Evolutionary conservation across 2,113 vertebrate genomes (phyloP), one percentile per base, ranked within the genome.

Genomic region (Leptosomus discolor): DNA sequence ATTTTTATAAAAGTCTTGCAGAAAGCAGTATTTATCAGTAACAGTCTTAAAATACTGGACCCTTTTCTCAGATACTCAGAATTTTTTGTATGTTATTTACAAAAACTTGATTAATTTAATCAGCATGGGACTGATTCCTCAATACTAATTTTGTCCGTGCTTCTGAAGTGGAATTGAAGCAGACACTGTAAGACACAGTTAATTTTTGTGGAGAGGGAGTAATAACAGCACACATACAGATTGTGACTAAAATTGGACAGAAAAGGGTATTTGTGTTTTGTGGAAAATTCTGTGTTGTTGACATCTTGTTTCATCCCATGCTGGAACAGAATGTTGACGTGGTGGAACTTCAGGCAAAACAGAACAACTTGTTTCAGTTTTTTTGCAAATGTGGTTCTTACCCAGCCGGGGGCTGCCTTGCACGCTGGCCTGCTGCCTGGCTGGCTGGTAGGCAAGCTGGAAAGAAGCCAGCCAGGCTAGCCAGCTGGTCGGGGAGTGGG

Each of bases 341-440:
- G 4, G 17, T 63, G 73, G 37, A 73, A 48, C 65, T 53, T 12
- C 11, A 82, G 61, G 91, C 73, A 68, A 64, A 85, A 5, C 26
- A 74, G 80, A 68, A 50, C 6, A 8, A n/a, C 85, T 95, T 65
- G 61, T 91, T 81, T 37, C 30, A 13, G 45, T 46, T 2, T 21
- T 80, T 63, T 60, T 54, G 9, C 32, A 65, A 67, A n/a, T 30
- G 37, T 11, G 22, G 22, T 34, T 69, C 17, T 77, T 57, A 34
- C 54, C 34, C 56, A 32, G 50, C 15, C 0, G 0, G 30, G 19
- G 43, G 50, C 53, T 69, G 75, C 26, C 60, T 7, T 41, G 26
- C 1, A 5, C 0, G 7, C 77, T 77, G 71, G 36, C 8, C 4
- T 15, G 12, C 34, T 65, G 85, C 77, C 63, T 1, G 0, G 12